Base-by-base conservation (phyloP, 2,888 invertebrate genomes). In the Oxytorus armatus region DNA sequence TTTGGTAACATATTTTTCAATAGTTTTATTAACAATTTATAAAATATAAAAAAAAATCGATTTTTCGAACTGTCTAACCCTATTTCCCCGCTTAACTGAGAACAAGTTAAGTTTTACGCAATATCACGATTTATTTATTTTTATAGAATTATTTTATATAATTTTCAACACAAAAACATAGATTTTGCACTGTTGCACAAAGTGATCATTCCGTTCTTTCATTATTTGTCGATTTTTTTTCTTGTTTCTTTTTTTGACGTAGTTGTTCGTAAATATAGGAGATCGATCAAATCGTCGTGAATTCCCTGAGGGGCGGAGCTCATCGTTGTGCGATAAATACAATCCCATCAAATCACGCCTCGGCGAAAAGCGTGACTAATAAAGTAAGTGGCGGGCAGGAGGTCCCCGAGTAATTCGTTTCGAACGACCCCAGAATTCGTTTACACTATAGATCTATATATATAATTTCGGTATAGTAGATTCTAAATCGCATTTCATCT, bases 301-400 rank as follows among this genome's bases (percentile, higher is more conserved):
- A 51, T 59, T 44, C 23, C 42, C 61, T 14, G 1, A 18, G 18
- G 69, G 42, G 33, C 29, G 57, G 47, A 77, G 57, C 77, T 77
- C 77, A 77, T 77, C 77, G 77, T 77, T 77, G 79, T 79, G 84
- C 86, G 86, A 88, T 86, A 88, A 88, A 88, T 88, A 86, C 86
- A 88, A 89, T 89, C 87, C 87, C 86, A 88, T 88, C 86, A 86
- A 89, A 88, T 89, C 86, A 85, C 82, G 85, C 84, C 85, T 86
- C 87, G 88, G 87, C 88, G 88, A 88, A 88, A 87, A 88, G 88
- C 86, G 85, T 86, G 87, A 86, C 87, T 88, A 88, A 88, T 89
- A 87, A 88, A 88, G 87, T 89, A 88, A 88, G 88, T 86, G 87
- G 87, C 84, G 76, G 84, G 63, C 77, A 75, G 69, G n/a, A 39